Evolutionary conservation across 2,113 vertebrate genomes (phyloP).

Genomic region (Acrocephalus kingi): DNA sequence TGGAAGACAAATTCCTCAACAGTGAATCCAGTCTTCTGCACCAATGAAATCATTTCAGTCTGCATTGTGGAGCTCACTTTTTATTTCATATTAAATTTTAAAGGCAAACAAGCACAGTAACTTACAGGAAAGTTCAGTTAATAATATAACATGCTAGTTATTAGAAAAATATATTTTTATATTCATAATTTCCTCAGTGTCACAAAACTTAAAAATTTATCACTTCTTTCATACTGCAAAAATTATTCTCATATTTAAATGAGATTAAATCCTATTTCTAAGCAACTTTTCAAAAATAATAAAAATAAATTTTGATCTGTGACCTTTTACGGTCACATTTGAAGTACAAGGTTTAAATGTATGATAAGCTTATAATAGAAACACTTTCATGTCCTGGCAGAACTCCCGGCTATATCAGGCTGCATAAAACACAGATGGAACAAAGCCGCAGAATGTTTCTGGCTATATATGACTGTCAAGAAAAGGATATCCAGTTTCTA

Average conservation of each 20-base stretch:
- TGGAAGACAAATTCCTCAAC: not conserved
- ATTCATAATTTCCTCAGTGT: not conserved
- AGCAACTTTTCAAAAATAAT: not conserved
- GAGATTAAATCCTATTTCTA: not conserved
- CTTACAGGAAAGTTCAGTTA: not conserved
- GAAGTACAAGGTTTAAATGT: not conserved
- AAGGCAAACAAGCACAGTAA: not conserved
- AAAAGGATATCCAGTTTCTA: not conserved
- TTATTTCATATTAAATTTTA: not conserved
- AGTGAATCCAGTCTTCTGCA: not conserved
- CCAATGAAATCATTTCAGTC: not conserved
- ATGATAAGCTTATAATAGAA: constrained; percentile 40
- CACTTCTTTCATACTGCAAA: not conserved
- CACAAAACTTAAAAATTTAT: not conserved
- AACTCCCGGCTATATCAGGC: constrained; percentile 27
- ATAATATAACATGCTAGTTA: not conserved
- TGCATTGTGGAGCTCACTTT: not conserved
- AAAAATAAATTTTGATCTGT: not conserved
- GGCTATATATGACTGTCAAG: not conserved
- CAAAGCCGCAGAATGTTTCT: constrained; percentile 10
- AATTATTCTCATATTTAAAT: not conserved
- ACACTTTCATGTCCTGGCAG: constrained; percentile 25
- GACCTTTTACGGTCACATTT: constrained; percentile 29
- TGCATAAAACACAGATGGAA: not conserved
- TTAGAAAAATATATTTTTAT: not conserved